Evolutionary conservation across 2,797 vertebrate species (phyloP), one percentile per base, ranked within the genome.

Genomic region (Hapalemur alaotrensis): DNA sequence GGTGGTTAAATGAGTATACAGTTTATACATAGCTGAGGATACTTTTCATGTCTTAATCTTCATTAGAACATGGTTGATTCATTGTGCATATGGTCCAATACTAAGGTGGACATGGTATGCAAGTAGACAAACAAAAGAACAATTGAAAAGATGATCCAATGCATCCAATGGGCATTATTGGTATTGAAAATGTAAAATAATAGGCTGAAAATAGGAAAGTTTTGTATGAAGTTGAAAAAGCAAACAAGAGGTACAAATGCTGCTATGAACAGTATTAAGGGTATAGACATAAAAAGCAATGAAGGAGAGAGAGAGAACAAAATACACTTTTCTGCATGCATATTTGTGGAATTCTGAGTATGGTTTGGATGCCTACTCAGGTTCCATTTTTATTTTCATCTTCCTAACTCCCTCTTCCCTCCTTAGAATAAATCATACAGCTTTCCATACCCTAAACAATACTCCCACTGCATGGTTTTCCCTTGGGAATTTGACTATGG

Each of bases 41-140:
- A 92, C 70, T 73, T 90, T 52, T 73, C 91, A 70, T 63, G 57
- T 88, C 69, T 93, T 98, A 94, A 79, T 98, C 96, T 97, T 96
- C 97, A 94, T 95, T 95, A 97, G 96, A 97, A 97, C 59, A 93
- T 67, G 48, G 59, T 90, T 91, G 89, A 96, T 80, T 94, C 97
- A 97, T 0, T 1, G 93, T 78, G 93, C 79, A 93, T 90, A 67
- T 93, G 95, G 38, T 59, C 92, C 57, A 89, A 72, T 25, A 80
- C 54, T 93, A 91, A 97, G 84, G 7, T 92, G 91, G 52, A 57
- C 25, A 72, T 22, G 89, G 10, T 73, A 76, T n/a, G 79, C 30
- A 95, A 92, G 65, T 1, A n/a, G 93, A 96, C 86, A 97, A 91
- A 84, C 86, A 95, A 96, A 41, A 89, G 95, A 97, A 94, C 86